Evolutionary conservation across 64 coral and sea anemone genomes (phyloP).

Genomic region (Pachyseris speciosa): DNA sequence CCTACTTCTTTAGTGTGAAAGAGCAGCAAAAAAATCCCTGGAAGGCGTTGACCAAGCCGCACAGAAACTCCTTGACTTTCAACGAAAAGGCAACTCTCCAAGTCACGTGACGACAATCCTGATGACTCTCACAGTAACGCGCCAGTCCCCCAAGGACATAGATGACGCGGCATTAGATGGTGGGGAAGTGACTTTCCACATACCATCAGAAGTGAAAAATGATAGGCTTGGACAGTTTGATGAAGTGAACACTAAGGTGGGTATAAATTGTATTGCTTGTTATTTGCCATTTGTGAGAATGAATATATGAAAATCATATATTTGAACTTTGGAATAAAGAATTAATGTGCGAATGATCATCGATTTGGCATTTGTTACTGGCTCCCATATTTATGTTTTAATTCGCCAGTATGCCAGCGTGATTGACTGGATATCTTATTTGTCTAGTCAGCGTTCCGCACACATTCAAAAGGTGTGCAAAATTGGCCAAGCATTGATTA

Average conservation of each 20-base stretch:
- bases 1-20: conserved; percentile 5
- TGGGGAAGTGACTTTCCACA: not conserved
- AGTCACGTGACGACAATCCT: not conserved
- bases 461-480: too few species aligned
- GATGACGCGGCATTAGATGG: not conserved
- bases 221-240: conserved; percentile 1
- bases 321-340: too few species aligned
- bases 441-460: too few species aligned
- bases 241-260: conserved; percentile 51
- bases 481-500: too few species aligned
- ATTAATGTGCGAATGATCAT: too few species aligned
- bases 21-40: conserved; percentile 33
- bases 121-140: conserved; percentile 7
- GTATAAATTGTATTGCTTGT: not conserved
- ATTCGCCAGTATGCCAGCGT: too few species aligned
- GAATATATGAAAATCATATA: too few species aligned
- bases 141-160: conserved; percentile 36
- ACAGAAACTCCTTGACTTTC: conserved; percentile 21
- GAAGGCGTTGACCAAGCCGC: conserved; percentile 45
- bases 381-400: too few species aligned
- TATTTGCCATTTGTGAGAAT: too few species aligned
- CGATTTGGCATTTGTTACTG: too few species aligned
- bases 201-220: not conserved
- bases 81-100: conserved; percentile 23
- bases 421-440: too few species aligned